phyloP scores from a whole-genome alignment of 1,140 invertebrate species.

The Papilio polyxenes region DNA sequence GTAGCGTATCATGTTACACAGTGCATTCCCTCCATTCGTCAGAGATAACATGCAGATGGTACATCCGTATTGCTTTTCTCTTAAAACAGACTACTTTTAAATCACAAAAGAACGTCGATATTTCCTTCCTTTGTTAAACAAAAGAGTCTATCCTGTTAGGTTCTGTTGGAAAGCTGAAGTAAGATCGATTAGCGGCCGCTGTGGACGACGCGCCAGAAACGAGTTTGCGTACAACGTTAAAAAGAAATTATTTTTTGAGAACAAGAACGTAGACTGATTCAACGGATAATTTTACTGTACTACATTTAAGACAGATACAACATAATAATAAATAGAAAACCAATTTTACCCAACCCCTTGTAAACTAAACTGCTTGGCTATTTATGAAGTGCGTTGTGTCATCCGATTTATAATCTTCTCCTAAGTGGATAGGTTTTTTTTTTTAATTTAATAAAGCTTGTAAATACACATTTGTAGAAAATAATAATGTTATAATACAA shows the following conservation, averaged over 20 bases:
- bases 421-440: too few relatives aligned
- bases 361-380: neutral
- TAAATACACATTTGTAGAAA: too few relatives aligned
- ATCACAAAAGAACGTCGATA: constrained; percentile 74
- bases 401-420: too few relatives aligned
- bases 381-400: neutral
- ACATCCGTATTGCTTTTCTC: constrained; percentile 76
- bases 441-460: too few relatives aligned
- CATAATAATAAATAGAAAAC: neutral
- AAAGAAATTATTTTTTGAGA: constrained; percentile 16
- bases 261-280: neutral
- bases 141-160: constrained; percentile 59
- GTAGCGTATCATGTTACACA: constrained; percentile 70
- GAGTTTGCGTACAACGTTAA: constrained; percentile 24
- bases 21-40: constrained; percentile 69
- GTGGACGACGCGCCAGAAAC: constrained; percentile 50
- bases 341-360: neutral
- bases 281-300: neutral
- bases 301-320: neutral
- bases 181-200: constrained; percentile 67
- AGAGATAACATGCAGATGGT: constrained; percentile 75
- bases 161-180: constrained; percentile 66
- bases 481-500: too few relatives aligned
- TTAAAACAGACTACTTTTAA: constrained; percentile 77
- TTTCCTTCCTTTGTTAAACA: constrained; percentile 71